These are phyloP conservation scores for Sternotherus odoratus DNA, from an alignment of 2,797 vertebrate species.

Conservation along the genomic window DNA sequence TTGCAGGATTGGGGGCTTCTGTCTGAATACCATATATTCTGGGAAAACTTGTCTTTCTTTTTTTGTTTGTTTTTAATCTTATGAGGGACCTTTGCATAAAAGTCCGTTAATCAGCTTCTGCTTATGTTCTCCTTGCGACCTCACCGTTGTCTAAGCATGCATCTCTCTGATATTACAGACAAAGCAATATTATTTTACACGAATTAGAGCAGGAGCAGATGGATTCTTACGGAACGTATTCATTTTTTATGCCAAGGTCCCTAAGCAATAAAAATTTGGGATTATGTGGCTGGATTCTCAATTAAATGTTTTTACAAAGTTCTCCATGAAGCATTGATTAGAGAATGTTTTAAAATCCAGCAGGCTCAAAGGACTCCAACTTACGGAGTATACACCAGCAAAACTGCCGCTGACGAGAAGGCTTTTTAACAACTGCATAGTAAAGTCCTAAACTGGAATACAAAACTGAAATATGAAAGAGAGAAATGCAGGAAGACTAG, in stretches of 20 bases:
- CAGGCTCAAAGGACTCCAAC: not conserved
- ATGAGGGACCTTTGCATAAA: not conserved
- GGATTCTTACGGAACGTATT: not conserved
- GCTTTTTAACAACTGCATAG: constrained; percentile 11
- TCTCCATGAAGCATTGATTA: not conserved
- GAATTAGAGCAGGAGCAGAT: not conserved
- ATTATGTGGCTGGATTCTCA: not conserved
- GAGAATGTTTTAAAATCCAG: constrained; percentile 21
- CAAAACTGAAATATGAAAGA: not conserved
- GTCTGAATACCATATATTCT: not conserved
- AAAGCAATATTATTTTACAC: not conserved
- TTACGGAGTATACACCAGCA: not conserved
- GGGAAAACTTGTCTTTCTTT: not conserved
- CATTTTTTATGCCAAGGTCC: not conserved
- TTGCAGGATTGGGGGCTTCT: not conserved
- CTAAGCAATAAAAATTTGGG: not conserved
- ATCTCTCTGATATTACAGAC: not conserved
- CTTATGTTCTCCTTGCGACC: not conserved
- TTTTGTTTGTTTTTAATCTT: no score
- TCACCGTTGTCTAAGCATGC: not conserved
- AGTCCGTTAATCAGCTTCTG: not conserved
- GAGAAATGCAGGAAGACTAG: not conserved
- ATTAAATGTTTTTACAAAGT: not conserved
- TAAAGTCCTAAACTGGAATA: not conserved
- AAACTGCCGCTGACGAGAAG: not conserved